Evolutionary conservation across 2,113 vertebrate genomes (phyloP), one percentile per base, ranked within the genome.

Genomic region (Petroica traversi): DNA sequence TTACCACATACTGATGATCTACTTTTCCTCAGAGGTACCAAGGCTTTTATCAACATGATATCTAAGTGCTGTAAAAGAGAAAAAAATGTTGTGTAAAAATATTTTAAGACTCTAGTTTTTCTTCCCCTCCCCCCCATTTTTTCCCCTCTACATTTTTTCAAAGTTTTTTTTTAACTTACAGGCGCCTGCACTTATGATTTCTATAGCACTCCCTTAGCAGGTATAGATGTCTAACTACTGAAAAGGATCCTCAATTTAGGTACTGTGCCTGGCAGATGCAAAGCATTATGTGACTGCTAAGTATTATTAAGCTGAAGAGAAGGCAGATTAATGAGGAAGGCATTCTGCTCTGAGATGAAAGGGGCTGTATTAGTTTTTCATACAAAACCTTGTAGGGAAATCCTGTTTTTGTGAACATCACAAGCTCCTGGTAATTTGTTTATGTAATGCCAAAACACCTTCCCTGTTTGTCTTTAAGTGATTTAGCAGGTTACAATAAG

Each of bases 81-180:
- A 15, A 90, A 72, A 96, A 66, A 24, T 22, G 28, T 15, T 64
- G 24, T 66, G 24, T n/a, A 51, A 13, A 14, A 23, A 14, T 84
- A 62, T 64, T 94, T 94, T 66, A 90, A 91, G 41, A 8, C 40
- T 52, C 33, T 58, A 58, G 4, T 16, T 79, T 77, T 71, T 18
- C 0, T 46, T 12, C 13, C 18, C 5, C 7, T 2, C 2, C 3
- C 2, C 1, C 2, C 40, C 10, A 40, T 5, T 15, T 12, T 40
- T 6, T 8, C 3, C 6, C 61, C 6, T 29, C 24, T 51, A 24
- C 1, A 14, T 11, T 28, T 58, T 19, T 17, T 28, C 2, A 11
- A 19, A 4, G 12, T 17, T 17, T 45, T 26, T 76, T 54, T 38
- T 38, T 0, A 10, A 55, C 36, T 74, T 80, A 36, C 14, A 73